Base-by-base conservation (phyloP, 2,113 vertebrate genomes). In the Colaptes auratus region DNA sequence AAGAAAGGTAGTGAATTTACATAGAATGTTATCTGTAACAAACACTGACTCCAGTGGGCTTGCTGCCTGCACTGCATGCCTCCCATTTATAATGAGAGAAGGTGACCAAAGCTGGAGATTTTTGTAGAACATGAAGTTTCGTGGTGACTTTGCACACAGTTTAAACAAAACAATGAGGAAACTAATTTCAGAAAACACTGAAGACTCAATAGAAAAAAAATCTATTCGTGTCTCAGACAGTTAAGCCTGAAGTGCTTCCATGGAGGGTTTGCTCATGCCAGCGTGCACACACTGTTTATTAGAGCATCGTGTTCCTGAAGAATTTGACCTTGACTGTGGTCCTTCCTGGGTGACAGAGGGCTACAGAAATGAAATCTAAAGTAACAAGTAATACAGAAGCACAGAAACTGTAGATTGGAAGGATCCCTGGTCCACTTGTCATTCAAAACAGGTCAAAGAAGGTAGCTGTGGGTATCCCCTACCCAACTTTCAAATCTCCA, bases 311-410 rank as follows among this genome's bases (percentile, higher is more conserved):
- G 9, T 59, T 90, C 78, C 69, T 82, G 76, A 56, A 86, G 65
- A 86, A 82, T 89, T 69, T 96, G 89, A 92, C 93, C 93, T 94
- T 95, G 82, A 82, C 79, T 75, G 28, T 56, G 53, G 80, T 56
- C 88, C 44, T 76, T 86, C 33, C 58, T 64, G 39, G 39, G 60
- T 86, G 87, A 83, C 19, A 61, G 66, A 91, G 59, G 19, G n/a
- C 46, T 82, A 71, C 19, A 64, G 81, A 93, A 90, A 84, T 73
- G n/a, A 92, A 92, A 94, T 76, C 14, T 67, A 35, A 91, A 90
- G 48, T 35, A 86, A 23, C 27, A 78, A 89, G 24, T 61, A 91
- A 83, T 55, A 73, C 19, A 83, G 70, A 84, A 10, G 13, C 39
- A 86, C 12, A 14, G 79, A 77, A 88, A 74, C 25, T 66, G 69